A percentile compares a stretch with the other conserved stretches of the same genome.
phyloP scores from a whole-genome alignment of 2,888 invertebrate species.

The Aricia artaxerxes region DNA sequence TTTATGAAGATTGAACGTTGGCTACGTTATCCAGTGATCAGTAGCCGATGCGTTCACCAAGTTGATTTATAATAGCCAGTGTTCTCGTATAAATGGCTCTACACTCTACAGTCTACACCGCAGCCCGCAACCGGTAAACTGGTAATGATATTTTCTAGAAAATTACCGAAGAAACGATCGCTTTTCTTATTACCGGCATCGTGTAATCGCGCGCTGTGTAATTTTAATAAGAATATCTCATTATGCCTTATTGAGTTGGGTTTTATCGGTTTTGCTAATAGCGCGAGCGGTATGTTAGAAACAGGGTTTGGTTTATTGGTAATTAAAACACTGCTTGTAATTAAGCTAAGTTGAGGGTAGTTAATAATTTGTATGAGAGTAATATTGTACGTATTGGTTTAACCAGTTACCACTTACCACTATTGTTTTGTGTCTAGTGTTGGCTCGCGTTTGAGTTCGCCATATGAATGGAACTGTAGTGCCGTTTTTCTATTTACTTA shows the following conservation, averaged over 20 bases:
- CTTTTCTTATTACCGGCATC: slow-evolving; percentile 37
- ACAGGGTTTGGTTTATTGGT: not conserved
- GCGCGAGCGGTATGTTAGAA: not conserved
- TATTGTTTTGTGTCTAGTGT: no score
- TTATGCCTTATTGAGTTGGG: slow-evolving; percentile 8
- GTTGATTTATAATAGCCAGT: slow-evolving; percentile 44
- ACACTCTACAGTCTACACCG: slow-evolving; percentile 12
- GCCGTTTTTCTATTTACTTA: no score
- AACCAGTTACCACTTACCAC: no score
- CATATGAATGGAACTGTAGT: no score
- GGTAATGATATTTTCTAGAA: slow-evolving; percentile 42
- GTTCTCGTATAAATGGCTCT: slow-evolving; percentile 38
- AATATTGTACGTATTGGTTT: no score
- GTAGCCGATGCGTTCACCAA: slow-evolving; percentile 40
- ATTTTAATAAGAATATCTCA: slow-evolving; percentile 27
- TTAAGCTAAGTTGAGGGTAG: no score
- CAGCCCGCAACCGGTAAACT: slow-evolving; percentile 36
- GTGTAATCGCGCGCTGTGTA: slow-evolving; percentile 9
- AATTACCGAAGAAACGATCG: slow-evolving; percentile 40
- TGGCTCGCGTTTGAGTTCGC: no score
- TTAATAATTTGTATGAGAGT: no score
- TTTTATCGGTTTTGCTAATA: slow-evolving; percentile 13
- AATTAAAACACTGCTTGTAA: no score
- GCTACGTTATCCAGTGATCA: slow-evolving; percentile 38
- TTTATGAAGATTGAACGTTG: slow-evolving; percentile 43